These are phyloP conservation scores for Hyla sarda DNA, from an alignment of 2,113 vertebrate species.

Conservation along the genomic window DNA sequence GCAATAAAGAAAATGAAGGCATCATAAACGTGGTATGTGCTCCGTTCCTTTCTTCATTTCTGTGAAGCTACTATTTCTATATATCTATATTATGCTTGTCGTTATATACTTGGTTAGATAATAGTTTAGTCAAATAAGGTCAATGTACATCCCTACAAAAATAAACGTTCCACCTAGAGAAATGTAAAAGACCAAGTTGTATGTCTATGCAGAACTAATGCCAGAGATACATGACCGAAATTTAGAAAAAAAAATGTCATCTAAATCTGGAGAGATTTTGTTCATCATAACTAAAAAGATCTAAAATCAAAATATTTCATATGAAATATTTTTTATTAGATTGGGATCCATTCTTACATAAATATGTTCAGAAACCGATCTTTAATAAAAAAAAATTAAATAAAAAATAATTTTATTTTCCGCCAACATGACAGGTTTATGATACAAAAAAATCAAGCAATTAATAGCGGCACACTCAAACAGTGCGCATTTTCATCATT, in stretches of 20 bases:
- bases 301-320: background rate
- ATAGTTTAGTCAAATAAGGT: background rate
- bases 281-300: background rate
- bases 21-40: no score
- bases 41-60: no score
- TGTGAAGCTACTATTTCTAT: no score
- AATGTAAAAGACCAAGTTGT: background rate
- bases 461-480: conserved; percentile 13
- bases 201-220: background rate
- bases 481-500: conserved; percentile 23
- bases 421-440: background rate
- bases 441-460: conserved; percentile 7
- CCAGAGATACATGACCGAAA: background rate
- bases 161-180: background rate
- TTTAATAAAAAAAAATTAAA: no score
- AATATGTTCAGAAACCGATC: background rate
- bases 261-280: background rate
- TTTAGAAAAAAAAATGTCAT: background rate
- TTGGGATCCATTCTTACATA: background rate
- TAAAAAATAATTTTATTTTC: conserved; percentile 17
- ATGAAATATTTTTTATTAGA: background rate
- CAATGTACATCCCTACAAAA: no score
- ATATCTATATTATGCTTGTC: no score
- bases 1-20: no score
- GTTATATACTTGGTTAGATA: no score